Evolutionary conservation across 1,140 invertebrate genomes (phyloP).

Genomic region (Calliopsis andreniformis): DNA sequence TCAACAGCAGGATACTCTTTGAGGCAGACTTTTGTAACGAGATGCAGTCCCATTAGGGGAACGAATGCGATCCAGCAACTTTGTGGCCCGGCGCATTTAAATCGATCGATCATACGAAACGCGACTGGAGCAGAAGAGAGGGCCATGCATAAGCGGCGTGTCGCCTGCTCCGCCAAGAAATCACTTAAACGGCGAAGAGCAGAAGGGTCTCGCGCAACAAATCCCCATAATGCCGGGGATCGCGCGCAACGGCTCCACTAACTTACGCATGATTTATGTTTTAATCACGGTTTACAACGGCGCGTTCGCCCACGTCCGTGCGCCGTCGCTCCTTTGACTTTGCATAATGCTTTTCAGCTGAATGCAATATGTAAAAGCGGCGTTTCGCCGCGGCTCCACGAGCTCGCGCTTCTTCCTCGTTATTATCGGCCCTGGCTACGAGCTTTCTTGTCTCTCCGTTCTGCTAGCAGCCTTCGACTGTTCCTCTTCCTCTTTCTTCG

Average conservation of each 20-base stretch:
- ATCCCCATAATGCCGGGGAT: constrained; percentile 31
- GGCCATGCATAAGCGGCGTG: background rate
- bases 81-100: background rate
- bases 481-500: constrained; percentile 5
- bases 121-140: background rate
- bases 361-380: constrained; percentile 40
- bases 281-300: constrained; percentile 66
- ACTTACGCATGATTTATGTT: constrained; percentile 68
- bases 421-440: constrained; percentile 5
- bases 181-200: constrained; percentile 48
- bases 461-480: background rate
- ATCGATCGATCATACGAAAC: background rate
- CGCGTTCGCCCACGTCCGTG: constrained; percentile 54
- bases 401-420: constrained; percentile 9
- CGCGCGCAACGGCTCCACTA: constrained; percentile 38
- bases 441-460: constrained; percentile 3
- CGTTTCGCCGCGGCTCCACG: background rate
- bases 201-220: constrained; percentile 20
- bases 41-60: no score
- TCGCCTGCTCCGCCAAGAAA: constrained; percentile 29
- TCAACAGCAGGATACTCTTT: no score
- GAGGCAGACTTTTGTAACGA: no score
- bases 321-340: constrained; percentile 51
- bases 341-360: constrained; percentile 61
- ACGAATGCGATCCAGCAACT: no score